Evolutionary conservation across 2,888 invertebrate species (phyloP).

Genomic region (Argyresthia albistria): DNA sequence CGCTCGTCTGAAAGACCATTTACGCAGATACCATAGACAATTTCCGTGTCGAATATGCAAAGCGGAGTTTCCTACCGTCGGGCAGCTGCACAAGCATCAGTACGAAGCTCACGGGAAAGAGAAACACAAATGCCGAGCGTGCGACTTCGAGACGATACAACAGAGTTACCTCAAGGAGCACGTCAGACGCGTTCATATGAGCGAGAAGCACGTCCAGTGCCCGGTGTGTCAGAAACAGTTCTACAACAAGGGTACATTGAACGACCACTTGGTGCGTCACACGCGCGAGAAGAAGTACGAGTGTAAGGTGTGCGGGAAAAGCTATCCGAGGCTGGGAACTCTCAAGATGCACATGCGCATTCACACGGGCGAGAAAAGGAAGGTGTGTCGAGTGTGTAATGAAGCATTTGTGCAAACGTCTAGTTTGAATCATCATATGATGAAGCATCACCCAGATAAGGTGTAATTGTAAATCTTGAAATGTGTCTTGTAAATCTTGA

Average conservation of each 20-base stretch:
- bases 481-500: not conserved
- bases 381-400: constrained; percentile 24
- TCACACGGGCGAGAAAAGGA: constrained; percentile 30
- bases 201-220: constrained; percentile 22
- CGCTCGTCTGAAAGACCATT: no score
- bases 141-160: not conserved
- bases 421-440: constrained; percentile 28
- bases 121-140: not conserved
- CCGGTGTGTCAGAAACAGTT: constrained; percentile 22
- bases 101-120: constrained; percentile 4
- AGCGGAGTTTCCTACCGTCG: not conserved
- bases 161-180: not conserved
- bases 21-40: not conserved
- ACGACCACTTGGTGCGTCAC: constrained; percentile 16
- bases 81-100: not conserved
- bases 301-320: constrained; percentile 28
- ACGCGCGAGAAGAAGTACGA: constrained; percentile 18
- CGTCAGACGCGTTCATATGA: constrained; percentile 17
- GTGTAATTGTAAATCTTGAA: not conserved
- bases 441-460: constrained; percentile 21
- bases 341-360: constrained; percentile 15
- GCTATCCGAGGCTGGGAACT: constrained; percentile 16
- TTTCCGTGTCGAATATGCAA: not conserved
- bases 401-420: constrained; percentile 33
- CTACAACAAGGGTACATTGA: not conserved